Conservation (phyloP, 2,113 vertebrate genomes). For the Laticauda colubrina region DNA sequence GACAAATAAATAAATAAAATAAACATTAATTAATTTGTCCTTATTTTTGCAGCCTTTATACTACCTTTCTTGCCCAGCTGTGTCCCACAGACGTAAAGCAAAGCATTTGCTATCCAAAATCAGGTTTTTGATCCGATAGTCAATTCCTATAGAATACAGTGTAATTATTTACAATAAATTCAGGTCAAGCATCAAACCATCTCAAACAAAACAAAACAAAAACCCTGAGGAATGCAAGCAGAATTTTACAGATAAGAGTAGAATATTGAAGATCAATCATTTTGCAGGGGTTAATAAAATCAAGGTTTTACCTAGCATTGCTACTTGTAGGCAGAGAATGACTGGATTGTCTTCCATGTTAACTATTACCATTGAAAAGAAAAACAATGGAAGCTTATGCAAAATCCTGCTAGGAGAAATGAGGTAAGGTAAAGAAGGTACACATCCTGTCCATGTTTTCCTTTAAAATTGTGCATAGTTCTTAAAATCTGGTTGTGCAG, state of each 20-base stretch:
- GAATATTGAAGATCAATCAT: not conserved
- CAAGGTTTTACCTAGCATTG: not conserved
- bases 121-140: constrained; percentile 80
- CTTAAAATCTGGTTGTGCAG: not conserved
- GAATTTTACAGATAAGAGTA: not conserved
- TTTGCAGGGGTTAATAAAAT: not conserved
- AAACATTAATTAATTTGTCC: too few relatives aligned
- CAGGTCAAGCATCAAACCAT: not conserved
- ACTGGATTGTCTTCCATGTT: not conserved
- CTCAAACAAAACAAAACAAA: not conserved
- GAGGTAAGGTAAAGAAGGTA: not conserved
- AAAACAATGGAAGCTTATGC: not conserved
- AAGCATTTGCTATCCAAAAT: constrained; percentile 76
- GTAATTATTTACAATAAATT: not conserved
- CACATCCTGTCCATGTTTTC: not conserved
- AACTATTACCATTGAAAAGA: not conserved
- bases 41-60: not conserved
- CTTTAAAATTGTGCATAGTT: not conserved
- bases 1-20: too few relatives aligned
- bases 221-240: not conserved
- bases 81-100: constrained; percentile 89
- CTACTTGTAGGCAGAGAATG: not conserved
- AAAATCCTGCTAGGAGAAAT: not conserved
- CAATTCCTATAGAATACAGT: constrained; percentile 77
- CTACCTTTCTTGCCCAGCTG: constrained; percentile 90